phyloP scores from a whole-genome alignment of 2,888 invertebrate genomes.

The Nephrocerus scutellatus region DNA sequence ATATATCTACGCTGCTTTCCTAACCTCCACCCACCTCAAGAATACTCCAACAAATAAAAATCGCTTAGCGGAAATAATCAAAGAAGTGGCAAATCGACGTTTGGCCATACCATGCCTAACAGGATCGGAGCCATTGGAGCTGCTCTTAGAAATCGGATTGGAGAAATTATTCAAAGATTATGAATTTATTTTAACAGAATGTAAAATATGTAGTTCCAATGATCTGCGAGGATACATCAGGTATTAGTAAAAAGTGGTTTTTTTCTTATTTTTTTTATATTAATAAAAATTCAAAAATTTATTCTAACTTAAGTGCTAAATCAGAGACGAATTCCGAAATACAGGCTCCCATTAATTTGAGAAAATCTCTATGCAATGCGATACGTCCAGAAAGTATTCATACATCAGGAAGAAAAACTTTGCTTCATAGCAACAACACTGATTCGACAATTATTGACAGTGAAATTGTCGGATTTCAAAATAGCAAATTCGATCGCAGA shows the following conservation, averaged over 20 bases:
- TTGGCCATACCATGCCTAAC: conserved; percentile 44
- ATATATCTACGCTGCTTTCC: neutral
- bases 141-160: conserved; percentile 46
- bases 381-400: conserved; percentile 26
- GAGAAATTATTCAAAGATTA: conserved; percentile 46
- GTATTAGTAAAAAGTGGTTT: neutral
- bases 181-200: conserved; percentile 43
- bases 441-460: conserved; percentile 25
- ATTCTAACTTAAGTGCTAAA: neutral
- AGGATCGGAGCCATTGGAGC: conserved; percentile 44
- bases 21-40: conserved; percentile 23
- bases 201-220: conserved; percentile 40
- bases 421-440: conserved; percentile 33
- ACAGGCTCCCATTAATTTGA: conserved; percentile 28
- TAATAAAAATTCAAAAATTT: too few relatives aligned
- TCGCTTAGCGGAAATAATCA: conserved; percentile 45
- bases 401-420: conserved; percentile 33
- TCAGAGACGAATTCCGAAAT: neutral
- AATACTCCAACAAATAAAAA: conserved; percentile 45
- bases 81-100: conserved; percentile 43
- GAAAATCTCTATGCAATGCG: conserved; percentile 43
- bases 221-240: conserved; percentile 27
- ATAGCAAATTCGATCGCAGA: conserved; percentile 38
- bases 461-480: conserved; percentile 36
- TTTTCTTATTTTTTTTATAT: neutral